A percentile compares a stretch with the other conserved stretches of the same genome.
phyloP scores from a whole-genome alignment of 2,797 vertebrate species.

The Hylomyscus alleni region DNA sequence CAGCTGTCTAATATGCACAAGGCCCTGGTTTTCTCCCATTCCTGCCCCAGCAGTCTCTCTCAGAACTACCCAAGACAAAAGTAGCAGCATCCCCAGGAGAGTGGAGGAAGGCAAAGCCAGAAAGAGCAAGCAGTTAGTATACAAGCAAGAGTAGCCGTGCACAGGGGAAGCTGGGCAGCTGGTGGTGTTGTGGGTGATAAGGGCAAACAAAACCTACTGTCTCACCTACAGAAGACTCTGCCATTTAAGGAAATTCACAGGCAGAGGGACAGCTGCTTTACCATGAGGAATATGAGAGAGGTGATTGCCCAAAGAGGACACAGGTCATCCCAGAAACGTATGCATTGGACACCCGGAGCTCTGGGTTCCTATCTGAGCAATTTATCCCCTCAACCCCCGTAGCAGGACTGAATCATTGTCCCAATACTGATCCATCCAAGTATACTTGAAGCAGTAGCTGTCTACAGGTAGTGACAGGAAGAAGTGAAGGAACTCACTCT shows the following conservation, averaged over 20 bases:
- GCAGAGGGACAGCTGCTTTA: neutral
- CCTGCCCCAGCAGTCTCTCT: neutral
- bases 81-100: neutral
- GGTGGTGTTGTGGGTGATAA: neutral
- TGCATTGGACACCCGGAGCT: neutral
- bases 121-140: neutral
- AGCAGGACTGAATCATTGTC: neutral
- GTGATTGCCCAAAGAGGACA: neutral
- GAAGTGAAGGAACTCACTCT: neutral
- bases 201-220: no score
- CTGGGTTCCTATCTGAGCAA: neutral
- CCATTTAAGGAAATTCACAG: neutral
- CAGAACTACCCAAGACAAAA: neutral
- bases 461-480: neutral
- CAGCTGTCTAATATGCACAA: neutral
- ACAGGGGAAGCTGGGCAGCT: neutral
- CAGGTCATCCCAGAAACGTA: neutral
- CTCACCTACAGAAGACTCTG: neutral
- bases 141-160: neutral
- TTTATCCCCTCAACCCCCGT: no score
- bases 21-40: neutral
- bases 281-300: neutral
- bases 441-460: neutral
- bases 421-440: neutral
- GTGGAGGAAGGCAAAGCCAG: slow-evolving; percentile 6